Evolutionary conservation across 1,140 invertebrate genomes (phyloP), one percentile per base, ranked within the genome.

Genomic region (Leptonema lineaticorne): DNA sequence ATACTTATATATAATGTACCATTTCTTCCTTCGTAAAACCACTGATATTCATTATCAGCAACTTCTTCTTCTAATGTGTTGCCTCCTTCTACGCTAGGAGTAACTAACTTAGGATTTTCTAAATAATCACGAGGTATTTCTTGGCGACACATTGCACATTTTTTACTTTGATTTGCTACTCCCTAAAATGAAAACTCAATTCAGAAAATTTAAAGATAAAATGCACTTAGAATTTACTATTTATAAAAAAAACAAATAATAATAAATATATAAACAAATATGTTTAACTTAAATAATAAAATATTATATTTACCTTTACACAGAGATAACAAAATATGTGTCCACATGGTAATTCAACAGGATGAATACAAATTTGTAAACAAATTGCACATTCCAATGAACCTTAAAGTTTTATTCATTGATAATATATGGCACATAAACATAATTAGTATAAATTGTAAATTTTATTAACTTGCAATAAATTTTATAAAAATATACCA

Each of bases 251-350:
- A 69, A 66, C 14, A 29, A 53, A 28, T 59, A 37, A 20, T 63
- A 11, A 64, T 27, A 30, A 53, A 69, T 50, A 29, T n/a, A 33
- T 2, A 53, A 58, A 59, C 24, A 26, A 8, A 8, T 48, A 1
- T 4, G 76, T 50, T 4, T 7, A 16, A 74, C 29, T 18, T 20
- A 29, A 20, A 22, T 14, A 28, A 26, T 18, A 45, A 45, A 63
- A 14, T 46, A 64, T 46, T 18, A 29, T 46, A 20, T 4, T 22
- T 22, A 59, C 86, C 84, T 98, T 98, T 1, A 97, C 89, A 79
- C 96, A 98, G 8, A 98, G 83, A 77, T 94, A 98, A 81, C 96
- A 98, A 79, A 98, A 98, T 53, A 97, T 89, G 78, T 98, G 96
- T n/a, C 87, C 88, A 81, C 95, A 98, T 0, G 95, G 95, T 27